Evolutionary conservation across 1,140 invertebrate species (phyloP), one percentile per base, ranked within the genome.

Genomic region (Drosophila elegans): DNA sequence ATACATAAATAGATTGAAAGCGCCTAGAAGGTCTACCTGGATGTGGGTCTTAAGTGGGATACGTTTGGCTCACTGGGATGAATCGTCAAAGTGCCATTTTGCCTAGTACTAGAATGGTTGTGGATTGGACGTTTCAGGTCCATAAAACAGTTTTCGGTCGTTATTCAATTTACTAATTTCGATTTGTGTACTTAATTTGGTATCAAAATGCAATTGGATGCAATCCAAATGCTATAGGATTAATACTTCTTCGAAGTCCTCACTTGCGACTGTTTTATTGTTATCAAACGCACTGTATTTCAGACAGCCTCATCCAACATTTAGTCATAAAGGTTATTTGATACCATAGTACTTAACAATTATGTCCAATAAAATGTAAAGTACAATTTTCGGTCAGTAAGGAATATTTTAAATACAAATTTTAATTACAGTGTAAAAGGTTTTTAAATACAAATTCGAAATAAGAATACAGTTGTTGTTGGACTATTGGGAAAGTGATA

Each of bases 1-100:
- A 53, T 69, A 76, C 61, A 44, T 69, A 77, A 51, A 75, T 75
- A 52, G 63, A 48, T 55, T 74, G 46, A 55, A 74, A 75, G 56
- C 68, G 42, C 41, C 66, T 45, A 55, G 32, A 72, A 66, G 29
- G 27, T 61, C 42, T 29, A 39, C 16, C 16, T 9, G 11, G 49
- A 41, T 42, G 36, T 25, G 63, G 63, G 44, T 34, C 21, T 34
- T 36, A 46, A 49, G 57, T 63, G 36, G 63, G 59, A 63, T 48
- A 63, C 61, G 41, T 61, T 61, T 64, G 62, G 62, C 56, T 36
- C 32, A 62, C 42, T 62, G 56, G 56, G 56, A 62, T 38, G 32
- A 21, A 9, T 46, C 21, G 27, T 36, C 54, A 27, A n/a, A 51
- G 45, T 63, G 36, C 4, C 34, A 16, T 5, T 7, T 36, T 60